Percentiles rank a stretch among this genome's conserved stretches.
phyloP scores from a whole-genome alignment of 2,797 vertebrate genomes.

The Argyrosomus regius region DNA sequence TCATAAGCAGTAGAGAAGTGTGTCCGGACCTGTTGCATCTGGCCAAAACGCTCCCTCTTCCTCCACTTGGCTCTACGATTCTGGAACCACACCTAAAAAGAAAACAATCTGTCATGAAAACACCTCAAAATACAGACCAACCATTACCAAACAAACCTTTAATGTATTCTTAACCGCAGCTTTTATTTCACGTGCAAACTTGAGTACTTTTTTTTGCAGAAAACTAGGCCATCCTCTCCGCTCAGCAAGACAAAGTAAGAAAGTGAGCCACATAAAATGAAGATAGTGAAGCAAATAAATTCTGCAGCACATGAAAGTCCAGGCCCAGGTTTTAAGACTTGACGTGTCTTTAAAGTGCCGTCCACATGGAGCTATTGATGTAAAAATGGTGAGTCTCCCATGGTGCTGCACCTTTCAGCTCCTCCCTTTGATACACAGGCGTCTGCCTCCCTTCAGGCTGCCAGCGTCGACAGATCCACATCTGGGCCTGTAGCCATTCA shows the following conservation, averaged over 20 bases:
- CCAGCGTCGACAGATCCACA: slow-evolving; percentile 82
- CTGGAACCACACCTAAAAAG: slow-evolving; percentile 97
- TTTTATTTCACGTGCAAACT: slow-evolving; percentile 19
- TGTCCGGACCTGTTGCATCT: slow-evolving; percentile 99
- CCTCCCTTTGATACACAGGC: slow-evolving; percentile 80
- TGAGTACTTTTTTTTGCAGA: not conserved
- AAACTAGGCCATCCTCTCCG: slow-evolving; percentile 26
- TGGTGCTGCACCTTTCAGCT: slow-evolving; percentile 71
- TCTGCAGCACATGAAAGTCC: slow-evolving; percentile 81
- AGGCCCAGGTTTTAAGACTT: slow-evolving; percentile 73
- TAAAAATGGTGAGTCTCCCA: slow-evolving; percentile 74
- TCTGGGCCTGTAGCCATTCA: slow-evolving; percentile 80
- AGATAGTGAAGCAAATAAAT: slow-evolving; percentile 77
- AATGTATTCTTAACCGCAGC: slow-evolving; percentile 5
- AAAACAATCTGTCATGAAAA: slow-evolving; percentile 49
- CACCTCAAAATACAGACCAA: slow-evolving; percentile 24
- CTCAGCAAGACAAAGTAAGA: slow-evolving; percentile 39
- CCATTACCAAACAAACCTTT: slow-evolving; percentile 22
- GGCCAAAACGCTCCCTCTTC: slow-evolving; percentile 97
- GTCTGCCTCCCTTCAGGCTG: slow-evolving; percentile 81
- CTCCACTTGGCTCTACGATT: slow-evolving; percentile 99
- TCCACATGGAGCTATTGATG: slow-evolving; percentile 80
- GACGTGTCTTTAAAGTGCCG: slow-evolving; percentile 84
- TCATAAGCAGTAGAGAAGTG: slow-evolving; percentile 98
- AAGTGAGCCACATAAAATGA: slow-evolving; percentile 62